Evolutionary conservation across 2,797 vertebrate genomes (phyloP).

Genomic region (Tiaroga cobitis): DNA sequence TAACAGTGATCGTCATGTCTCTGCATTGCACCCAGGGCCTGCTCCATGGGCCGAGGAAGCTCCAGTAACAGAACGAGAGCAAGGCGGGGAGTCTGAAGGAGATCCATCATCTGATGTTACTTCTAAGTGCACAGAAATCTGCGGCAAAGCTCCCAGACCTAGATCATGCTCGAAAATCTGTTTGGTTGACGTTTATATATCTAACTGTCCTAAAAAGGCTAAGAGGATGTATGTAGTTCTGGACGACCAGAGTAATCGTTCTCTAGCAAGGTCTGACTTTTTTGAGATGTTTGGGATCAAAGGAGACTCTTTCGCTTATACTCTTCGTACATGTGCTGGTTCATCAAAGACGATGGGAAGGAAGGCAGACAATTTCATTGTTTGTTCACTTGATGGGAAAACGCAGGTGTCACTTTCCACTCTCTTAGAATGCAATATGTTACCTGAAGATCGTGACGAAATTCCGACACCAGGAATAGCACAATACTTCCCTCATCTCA

Average conservation of each 20-base stretch:
- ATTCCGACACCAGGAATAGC: background rate
- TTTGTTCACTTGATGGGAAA: background rate
- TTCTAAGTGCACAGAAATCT: background rate
- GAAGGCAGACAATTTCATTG: slow-evolving; percentile 2
- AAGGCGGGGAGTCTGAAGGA: background rate
- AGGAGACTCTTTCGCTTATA: background rate
- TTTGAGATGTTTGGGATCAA: background rate
- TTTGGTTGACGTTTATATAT: slow-evolving; percentile 1
- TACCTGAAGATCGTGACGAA: background rate
- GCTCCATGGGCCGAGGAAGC: background rate
- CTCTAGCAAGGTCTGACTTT: background rate
- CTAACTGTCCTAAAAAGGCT: background rate
- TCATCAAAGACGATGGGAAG: background rate
- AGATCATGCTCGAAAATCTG: background rate
- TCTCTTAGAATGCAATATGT: background rate
- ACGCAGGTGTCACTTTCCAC: background rate
- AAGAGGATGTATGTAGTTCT: background rate
- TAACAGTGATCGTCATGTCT: background rate
- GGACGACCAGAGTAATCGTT: background rate
- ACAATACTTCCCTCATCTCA: background rate
- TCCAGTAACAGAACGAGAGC: background rate
- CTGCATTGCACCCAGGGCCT: background rate
- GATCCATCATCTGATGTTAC: background rate
- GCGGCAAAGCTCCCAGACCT: background rate
- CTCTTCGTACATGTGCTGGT: background rate